Evolutionary conservation across 2,888 invertebrate genomes (phyloP), one percentile per base, ranked within the genome.

Genomic region (Isoperla grammatica): DNA sequence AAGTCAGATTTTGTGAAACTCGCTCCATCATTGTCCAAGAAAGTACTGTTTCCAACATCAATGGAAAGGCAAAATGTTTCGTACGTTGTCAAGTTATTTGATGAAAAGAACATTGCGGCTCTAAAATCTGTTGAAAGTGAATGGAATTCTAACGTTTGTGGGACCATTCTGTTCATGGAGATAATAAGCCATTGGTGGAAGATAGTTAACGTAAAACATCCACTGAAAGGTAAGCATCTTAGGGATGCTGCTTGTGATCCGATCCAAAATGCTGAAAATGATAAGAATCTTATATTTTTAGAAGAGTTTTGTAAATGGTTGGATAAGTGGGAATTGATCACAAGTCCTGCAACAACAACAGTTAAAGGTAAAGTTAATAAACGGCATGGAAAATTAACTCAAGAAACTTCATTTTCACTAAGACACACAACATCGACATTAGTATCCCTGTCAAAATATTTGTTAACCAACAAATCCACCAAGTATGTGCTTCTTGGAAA

Each of bases 401-500:
- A 17, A 15, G 45, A 45, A 17, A 45, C 45, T 5, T 2, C n/a
- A 9, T 17, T 19, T 13, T n/a, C 45, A 5, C 45, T 45, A 3
- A 45, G 11, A 11, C 45, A 45, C 17, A 45, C 45, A 8, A 45
- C 45, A 19, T 6, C 6, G 3, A 45, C 45, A 15, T 17, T 45
- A 11, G 17, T 45, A 3, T 2, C 4, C 3, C 17, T 45, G 19
- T 45, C 17, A 17, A 19, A 13, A 45, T 45, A 45, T 45, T 11
- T 45, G 19, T 19, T 15, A 11, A n/a, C n/a, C n/a, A 13, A 2
- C 15, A 15, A 45, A n/a, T 15, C 4, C 3, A 11, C 17, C 19
- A n/a, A 56, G n/a, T 64, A 62, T 58, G 60, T 64, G 8, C 54
- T 65, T 19, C 46, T 64, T 46, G 65, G 64, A 17, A 65, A 65